Evolutionary conservation across 1,140 invertebrate species (phyloP).

Genomic region (Uloborus diversus): DNA sequence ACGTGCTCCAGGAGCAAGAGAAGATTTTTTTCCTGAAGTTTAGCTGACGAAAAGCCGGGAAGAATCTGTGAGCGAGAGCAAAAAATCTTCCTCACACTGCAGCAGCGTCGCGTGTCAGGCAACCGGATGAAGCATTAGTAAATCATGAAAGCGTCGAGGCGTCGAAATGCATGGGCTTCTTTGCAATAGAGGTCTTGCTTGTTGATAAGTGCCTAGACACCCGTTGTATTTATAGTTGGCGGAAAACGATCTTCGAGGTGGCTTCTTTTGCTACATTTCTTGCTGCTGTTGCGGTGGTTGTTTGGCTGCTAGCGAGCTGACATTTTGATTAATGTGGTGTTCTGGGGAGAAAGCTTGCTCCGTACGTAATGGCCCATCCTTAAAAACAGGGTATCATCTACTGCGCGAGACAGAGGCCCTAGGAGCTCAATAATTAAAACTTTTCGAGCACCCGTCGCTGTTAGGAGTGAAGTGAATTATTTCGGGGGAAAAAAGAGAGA

Average conservation of each 20-base stretch:
- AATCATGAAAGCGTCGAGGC: conserved; percentile 21
- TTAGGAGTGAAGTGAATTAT: too few relatives aligned
- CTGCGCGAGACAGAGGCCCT: not conserved
- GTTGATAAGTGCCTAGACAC: conserved; percentile 40
- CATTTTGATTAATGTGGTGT: conserved; percentile 29
- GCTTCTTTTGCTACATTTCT: not conserved
- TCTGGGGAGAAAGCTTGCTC: not conserved
- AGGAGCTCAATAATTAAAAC: not conserved
- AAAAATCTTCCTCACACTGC: not conserved
- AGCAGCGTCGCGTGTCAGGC: not conserved
- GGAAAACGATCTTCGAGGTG: conserved; percentile 34
- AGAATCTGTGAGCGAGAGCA: too few relatives aligned
- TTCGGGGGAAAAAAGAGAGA: too few relatives aligned
- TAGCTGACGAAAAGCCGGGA: too few relatives aligned
- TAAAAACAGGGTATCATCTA: not conserved
- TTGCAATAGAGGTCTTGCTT: conserved; percentile 14
- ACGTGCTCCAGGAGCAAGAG: too few relatives aligned
- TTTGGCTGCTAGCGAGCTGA: conserved; percentile 34
- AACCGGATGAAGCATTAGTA: conserved; percentile 23
- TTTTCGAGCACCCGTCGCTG: not conserved
- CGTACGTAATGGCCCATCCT: not conserved
- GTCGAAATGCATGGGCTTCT: conserved; percentile 13
- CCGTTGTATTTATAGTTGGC: conserved; percentile 34
- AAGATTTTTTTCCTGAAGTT: too few relatives aligned
- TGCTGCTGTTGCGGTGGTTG: not conserved